Percentiles rank a stretch among this genome's conserved stretches.
phyloP scores from a whole-genome alignment of 1,140 invertebrate genomes.

The Campoletis sonorensis region DNA sequence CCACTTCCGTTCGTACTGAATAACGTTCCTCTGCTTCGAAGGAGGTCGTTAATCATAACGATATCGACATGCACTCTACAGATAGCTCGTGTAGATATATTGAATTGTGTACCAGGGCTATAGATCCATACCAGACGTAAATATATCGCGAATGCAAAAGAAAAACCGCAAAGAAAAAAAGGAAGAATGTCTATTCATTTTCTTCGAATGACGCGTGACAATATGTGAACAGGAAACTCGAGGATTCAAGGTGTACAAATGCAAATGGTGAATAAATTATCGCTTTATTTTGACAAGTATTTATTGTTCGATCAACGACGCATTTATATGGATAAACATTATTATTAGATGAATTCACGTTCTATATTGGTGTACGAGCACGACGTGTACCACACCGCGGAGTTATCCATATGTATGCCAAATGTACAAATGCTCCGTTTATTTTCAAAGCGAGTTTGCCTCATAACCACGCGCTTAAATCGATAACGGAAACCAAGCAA shows the following conservation, averaged over 20 bases:
- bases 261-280: slow-evolving; percentile 11
- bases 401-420: background rate
- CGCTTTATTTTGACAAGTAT: background rate
- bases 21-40: no score
- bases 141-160: no score
- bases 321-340: background rate
- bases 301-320: background rate
- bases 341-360: background rate
- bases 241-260: background rate
- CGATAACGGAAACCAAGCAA: no score
- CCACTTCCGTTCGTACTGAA: no score
- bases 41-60: no score
- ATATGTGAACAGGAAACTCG: background rate
- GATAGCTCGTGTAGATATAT: no score
- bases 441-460: background rate
- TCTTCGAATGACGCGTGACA: background rate
- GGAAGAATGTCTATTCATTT: background rate
- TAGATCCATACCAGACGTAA: no score
- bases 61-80: no score
- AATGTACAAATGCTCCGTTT: background rate
- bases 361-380: background rate
- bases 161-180: no score
- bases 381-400: background rate
- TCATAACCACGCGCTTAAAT: background rate
- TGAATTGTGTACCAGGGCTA: no score